Base-by-base conservation (phyloP, 2,113 vertebrate genomes). In the Hippocampus guttulatus region DNA sequence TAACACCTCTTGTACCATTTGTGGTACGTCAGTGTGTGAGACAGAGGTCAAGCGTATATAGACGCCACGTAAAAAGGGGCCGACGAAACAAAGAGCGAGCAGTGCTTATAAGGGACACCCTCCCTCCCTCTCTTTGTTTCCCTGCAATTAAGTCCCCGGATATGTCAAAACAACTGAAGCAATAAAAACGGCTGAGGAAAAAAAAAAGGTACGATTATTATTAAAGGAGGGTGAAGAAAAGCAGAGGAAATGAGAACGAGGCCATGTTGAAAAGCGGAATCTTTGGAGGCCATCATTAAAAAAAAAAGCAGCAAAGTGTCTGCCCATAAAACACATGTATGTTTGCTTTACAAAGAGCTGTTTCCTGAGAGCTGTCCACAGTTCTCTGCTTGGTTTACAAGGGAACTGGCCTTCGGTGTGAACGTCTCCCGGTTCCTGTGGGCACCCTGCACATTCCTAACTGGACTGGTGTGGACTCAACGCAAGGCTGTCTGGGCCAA, bases 321-420 rank as follows among this genome's bases (percentile, higher is more conserved):
- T 81, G 86, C 85, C 33, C 81, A 90, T 90, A 81, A 90, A 89
- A 83, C 76, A 78, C 80, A 78, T 83, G 84, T 80, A 81, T 91
- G 89, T 90, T 91, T 90, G 85, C 80, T 90, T 91, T 88, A 86
- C 86, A 89, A 84, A 91, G 87, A 90, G 86, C 63, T 55, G 84
- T 81, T 91, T 91, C 89, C 88, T 87, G 89, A 69, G 80, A 89
- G 87, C 87, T 86, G 86, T 91, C 88, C 75, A 30, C 89, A 89
- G 88, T 80, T 84, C 43, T n/a, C 77, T 62, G 64, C 77, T 81
- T 76, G 52, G 68, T 74, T 76, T 82, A 75, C 47, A 61, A 47
- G 47, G 71, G 68, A 78, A 79, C 64, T 69, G 63, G 52, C 74
- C 20, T 75, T 84, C 3, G 61, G 76, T 73, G 85, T 81, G 74